phyloP scores from a whole-genome alignment of 2,113 vertebrate species.

The Mobula hypostoma region DNA sequence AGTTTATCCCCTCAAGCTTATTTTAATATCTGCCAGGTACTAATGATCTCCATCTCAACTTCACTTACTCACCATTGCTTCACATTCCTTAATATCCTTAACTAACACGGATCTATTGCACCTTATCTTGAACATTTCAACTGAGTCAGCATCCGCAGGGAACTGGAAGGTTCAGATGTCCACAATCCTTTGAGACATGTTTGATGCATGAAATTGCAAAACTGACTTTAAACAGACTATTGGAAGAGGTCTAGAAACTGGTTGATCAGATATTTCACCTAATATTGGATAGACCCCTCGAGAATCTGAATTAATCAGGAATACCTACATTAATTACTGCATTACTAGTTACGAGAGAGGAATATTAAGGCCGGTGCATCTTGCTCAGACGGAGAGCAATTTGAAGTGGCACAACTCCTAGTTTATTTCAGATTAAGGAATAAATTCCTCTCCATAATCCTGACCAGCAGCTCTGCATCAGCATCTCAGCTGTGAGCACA shows the following conservation, averaged over 20 bases:
- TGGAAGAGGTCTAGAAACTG: conserved; percentile 8
- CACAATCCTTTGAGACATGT: neutral
- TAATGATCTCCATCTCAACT: neutral
- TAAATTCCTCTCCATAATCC: neutral
- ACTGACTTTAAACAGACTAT: neutral
- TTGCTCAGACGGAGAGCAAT: neutral
- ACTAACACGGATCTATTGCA: neutral
- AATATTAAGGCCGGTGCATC: neutral
- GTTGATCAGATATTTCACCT: neutral
- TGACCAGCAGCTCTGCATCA: conserved; percentile 7
- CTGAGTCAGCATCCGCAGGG: neutral
- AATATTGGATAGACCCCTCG: neutral
- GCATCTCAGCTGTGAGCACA: neutral
- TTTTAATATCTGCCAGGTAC: neutral
- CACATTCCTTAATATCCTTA: neutral
- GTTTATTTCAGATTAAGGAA: conserved; percentile 19
- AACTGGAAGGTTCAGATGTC: neutral
- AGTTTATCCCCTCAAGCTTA: neutral
- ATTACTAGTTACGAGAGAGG: neutral
- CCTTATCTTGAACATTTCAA: neutral
- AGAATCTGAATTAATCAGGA: neutral
- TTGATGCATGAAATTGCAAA: neutral
- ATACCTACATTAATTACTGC: neutral
- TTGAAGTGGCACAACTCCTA: neutral
- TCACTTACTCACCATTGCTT: neutral